Conservation (phyloP, 2,113 vertebrate genomes). For the Chionodraco myersi region DNA sequence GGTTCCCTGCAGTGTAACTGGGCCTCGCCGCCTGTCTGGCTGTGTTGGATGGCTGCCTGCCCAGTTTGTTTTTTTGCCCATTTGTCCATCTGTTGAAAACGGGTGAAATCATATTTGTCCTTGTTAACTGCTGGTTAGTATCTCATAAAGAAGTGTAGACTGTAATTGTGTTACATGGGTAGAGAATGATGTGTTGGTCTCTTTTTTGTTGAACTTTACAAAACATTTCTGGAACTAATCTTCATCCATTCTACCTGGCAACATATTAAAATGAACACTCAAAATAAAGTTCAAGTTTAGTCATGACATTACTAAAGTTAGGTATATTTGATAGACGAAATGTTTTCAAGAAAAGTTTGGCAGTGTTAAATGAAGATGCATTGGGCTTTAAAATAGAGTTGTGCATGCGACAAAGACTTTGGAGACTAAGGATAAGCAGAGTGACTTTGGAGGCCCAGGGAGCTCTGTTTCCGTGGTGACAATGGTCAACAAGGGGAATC, state of each 20-base stretch:
- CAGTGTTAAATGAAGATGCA: too few relatives aligned
- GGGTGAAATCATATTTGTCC: constrained; percentile 1
- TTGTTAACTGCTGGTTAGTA: not conserved
- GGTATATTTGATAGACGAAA: not conserved
- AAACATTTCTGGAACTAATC: too few relatives aligned
- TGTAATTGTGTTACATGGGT: not conserved
- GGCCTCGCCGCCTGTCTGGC: constrained; percentile 15
- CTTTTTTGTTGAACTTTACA: too few relatives aligned
- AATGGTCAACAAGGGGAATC: constrained; percentile 20
- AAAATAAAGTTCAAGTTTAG: not conserved
- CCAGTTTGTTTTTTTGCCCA: not conserved
- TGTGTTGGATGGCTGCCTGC: constrained; percentile 27
- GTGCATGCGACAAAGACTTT: constrained; percentile 6
- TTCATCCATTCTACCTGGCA: not conserved
- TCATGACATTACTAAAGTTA: not conserved
- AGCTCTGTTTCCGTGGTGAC: not conserved
- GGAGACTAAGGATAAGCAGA: constrained; percentile 38
- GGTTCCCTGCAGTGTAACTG: constrained; percentile 29
- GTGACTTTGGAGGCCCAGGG: constrained; percentile 29
- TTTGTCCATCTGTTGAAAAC: constrained; percentile 33
- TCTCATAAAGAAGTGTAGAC: not conserved
- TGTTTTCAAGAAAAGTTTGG: too few relatives aligned
- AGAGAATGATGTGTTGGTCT: not conserved
- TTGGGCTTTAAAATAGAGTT: not conserved
- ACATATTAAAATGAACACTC: not conserved